Evolutionary conservation across 1,140 invertebrate species (phyloP).

Genomic region (Philotrypesis tridentata): DNA sequence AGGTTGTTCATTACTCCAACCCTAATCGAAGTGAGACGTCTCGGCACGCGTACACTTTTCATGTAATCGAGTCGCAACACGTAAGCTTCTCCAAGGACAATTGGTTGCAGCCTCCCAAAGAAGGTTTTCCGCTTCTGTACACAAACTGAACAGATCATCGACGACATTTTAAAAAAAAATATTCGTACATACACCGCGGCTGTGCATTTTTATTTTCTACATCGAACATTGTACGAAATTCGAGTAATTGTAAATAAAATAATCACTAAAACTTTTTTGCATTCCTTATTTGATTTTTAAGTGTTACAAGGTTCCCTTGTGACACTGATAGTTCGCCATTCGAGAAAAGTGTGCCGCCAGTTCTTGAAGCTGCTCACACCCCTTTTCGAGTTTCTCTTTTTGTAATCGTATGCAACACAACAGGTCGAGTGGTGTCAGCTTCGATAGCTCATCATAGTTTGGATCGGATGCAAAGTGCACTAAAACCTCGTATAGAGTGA

Average conservation of each 20-base stretch:
- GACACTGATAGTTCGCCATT: conserved; percentile 53
- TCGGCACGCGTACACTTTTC: conserved; percentile 97
- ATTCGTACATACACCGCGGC: not conserved
- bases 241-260: conserved; percentile 3
- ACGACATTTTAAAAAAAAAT: not conserved
- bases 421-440: conserved; percentile 60
- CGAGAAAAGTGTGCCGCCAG: conserved; percentile 62
- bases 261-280: not conserved
- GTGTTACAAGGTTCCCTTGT: not conserved
- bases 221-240: not conserved
- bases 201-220: conserved; percentile 53
- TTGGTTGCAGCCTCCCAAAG: conserved; percentile 85
- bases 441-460: not conserved
- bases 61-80: conserved; percentile 88
- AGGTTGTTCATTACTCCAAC: conserved; percentile 94
- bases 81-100: conserved; percentile 87
- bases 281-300: not conserved
- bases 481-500: conserved; percentile 57
- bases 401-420: conserved; percentile 64
- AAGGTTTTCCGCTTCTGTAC: conserved; percentile 79
- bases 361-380: conserved; percentile 65
- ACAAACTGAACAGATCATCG: conserved; percentile 66
- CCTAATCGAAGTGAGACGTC: conserved; percentile 87
- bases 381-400: conserved; percentile 55
- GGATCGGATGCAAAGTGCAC: conserved; percentile 56